These are phyloP conservation scores for Leistus spinibarbis DNA, from an alignment of 2,888 invertebrate species.

Conservation along the genomic window DNA sequence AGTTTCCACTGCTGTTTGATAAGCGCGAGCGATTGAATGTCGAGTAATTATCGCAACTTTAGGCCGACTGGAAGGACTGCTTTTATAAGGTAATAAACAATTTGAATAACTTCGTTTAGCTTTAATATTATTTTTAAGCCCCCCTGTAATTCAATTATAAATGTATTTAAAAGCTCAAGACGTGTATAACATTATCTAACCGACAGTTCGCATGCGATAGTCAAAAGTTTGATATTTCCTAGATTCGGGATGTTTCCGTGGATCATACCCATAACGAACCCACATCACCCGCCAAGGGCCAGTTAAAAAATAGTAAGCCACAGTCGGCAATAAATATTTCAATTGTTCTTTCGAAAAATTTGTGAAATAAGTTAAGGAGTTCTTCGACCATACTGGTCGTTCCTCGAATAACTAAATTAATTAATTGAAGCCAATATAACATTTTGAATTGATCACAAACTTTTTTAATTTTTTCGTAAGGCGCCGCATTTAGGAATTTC, in stretches of 20 bases:
- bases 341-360: constrained; percentile 67
- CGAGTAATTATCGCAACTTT: constrained; percentile 47
- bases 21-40: constrained; percentile 43
- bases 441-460: constrained; percentile 40
- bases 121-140: constrained; percentile 59
- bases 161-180: neutral
- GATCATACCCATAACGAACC: constrained; percentile 91
- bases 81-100: constrained; percentile 57
- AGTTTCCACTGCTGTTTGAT: constrained; percentile 53
- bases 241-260: constrained; percentile 76
- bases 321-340: constrained; percentile 79
- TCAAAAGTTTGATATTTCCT: constrained; percentile 89
- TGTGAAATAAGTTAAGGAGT: constrained; percentile 71
- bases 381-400: constrained; percentile 88
- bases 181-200: constrained; percentile 53
- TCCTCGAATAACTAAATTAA: constrained; percentile 73
- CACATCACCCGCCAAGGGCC: constrained; percentile 95
- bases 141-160: constrained; percentile 55
- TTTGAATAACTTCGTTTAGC: constrained; percentile 60
- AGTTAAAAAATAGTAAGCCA: constrained; percentile 83
- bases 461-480: constrained; percentile 45
- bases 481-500: constrained; percentile 52
- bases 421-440: neutral
- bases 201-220: constrained; percentile 71
- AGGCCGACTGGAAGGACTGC: constrained; percentile 48